Base-by-base conservation (phyloP, 1,140 invertebrate genomes). In the Sitobion miscanthi region DNA sequence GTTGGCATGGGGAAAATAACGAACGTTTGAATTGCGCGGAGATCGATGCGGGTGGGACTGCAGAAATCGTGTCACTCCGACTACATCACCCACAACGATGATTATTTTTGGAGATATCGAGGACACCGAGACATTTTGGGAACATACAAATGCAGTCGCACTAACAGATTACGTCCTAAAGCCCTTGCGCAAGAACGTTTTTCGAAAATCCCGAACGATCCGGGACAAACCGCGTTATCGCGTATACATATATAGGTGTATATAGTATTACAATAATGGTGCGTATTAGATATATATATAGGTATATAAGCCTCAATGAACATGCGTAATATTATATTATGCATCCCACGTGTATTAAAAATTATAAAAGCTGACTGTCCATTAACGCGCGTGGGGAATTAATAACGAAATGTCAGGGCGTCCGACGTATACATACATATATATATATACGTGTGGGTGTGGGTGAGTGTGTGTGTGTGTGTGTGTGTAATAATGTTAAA, bases 351-450 rank as follows among this genome's bases (percentile, higher is more conserved):
- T 77, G 62, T 77, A 77, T 77, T 77, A 77, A 77, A 77, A 77
- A 77, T 77, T 77, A 77, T n/a, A 77, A 77, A 77, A 77, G 30
- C 62, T 35, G 62, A 77, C 62, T 49, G 45, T 88, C 88, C 88
- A 82, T 91, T 77, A 82, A 91, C 45, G 52, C n/a, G 35, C 35
- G 21, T 17, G 38, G 38, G 57, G 62, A 45, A 91, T 91, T 91
- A 91, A 91, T 77, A 91, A 91, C 90, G 45, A 77, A 91, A 91
- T 77, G 90, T 91, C 90, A 91, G 88, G 52, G 20, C 23, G 35
- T 42, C 88, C 21, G 62, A 47, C 47, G n/a, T 77, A 77, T 69
- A 69, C 14, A 77, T 17, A n/a, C 5, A n/a, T n/a, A 69, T n/a
- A 38, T 38, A 38, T 38, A 38, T 38, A 38, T 38, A 38, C 30